Conservation (phyloP, 1,140 invertebrate species). For the Lucilia cuprina region DNA sequence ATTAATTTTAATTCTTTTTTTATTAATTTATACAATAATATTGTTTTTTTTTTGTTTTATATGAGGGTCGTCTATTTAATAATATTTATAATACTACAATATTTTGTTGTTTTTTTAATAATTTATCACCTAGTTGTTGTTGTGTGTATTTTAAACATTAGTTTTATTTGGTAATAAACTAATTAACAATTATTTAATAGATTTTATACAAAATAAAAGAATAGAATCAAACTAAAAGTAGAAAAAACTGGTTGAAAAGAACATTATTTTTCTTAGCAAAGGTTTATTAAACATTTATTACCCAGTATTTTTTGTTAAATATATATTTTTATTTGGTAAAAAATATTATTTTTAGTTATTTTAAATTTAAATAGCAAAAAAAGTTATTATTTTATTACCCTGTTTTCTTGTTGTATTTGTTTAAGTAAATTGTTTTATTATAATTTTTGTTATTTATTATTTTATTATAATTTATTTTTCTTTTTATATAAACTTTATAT, state of each 20-base stretch:
- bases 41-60: background rate
- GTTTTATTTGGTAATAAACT: background rate
- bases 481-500: background rate
- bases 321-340: background rate
- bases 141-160: background rate
- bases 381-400: background rate
- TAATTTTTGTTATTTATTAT: background rate
- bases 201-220: background rate
- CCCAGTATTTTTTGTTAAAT: no score
- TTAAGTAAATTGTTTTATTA: background rate
- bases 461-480: background rate
- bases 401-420: background rate
- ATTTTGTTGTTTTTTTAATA: background rate
- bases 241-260: no score
- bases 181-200: conserved; percentile 1
- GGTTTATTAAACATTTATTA: no score
- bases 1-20: background rate
- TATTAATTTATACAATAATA: conserved; percentile 2
- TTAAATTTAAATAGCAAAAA: background rate
- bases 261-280: no score
- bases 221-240: background rate
- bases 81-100: background rate
- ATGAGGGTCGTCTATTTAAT: background rate
- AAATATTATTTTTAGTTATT: background rate
- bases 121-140: background rate